Evolutionary conservation across 2,888 invertebrate genomes (phyloP).

Genomic region (Idaea aversata): DNA sequence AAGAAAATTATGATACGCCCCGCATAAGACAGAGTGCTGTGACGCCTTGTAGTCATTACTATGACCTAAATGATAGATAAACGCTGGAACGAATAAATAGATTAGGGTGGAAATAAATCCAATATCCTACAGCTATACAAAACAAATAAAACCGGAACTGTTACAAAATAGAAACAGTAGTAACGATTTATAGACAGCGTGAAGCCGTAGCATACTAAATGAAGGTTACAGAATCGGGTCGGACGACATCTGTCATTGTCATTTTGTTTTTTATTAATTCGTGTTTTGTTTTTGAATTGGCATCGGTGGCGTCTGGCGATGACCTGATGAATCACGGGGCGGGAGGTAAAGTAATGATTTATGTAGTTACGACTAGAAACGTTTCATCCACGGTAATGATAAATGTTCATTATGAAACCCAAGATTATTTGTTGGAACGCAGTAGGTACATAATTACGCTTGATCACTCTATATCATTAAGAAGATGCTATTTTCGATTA

Average conservation of each 20-base stretch:
- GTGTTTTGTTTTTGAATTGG: constrained; percentile 33
- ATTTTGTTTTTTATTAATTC: constrained; percentile 33
- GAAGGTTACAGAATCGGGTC: constrained; percentile 22
- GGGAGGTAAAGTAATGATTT: constrained; percentile 57
- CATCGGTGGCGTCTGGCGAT: constrained; percentile 37
- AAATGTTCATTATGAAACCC: constrained; percentile 57
- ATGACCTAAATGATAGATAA: not conserved
- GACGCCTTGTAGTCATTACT: too few relatives aligned
- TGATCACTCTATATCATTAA: constrained; percentile 24
- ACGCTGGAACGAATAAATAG: not conserved
- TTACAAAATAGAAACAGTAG: constrained; percentile 22
- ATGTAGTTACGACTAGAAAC: constrained; percentile 58
- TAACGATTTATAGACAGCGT: constrained; percentile 19
- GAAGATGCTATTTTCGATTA: constrained; percentile 6
- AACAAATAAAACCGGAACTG: constrained; percentile 18
- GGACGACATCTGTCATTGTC: constrained; percentile 27
- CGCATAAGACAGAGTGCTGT: too few relatives aligned
- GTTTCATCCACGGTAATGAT: constrained; percentile 54
- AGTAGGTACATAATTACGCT: constrained; percentile 26
- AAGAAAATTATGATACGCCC: too few relatives aligned
- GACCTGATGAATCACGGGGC: constrained; percentile 50
- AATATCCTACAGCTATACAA: not conserved
- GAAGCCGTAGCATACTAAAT: constrained; percentile 21
- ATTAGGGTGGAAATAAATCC: not conserved
- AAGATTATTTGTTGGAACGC: constrained; percentile 22